Percentiles rank a stretch among this genome's conserved stretches.
Conservation (phyloP, 1,140 invertebrate genomes). For the Ladona fulva region DNA sequence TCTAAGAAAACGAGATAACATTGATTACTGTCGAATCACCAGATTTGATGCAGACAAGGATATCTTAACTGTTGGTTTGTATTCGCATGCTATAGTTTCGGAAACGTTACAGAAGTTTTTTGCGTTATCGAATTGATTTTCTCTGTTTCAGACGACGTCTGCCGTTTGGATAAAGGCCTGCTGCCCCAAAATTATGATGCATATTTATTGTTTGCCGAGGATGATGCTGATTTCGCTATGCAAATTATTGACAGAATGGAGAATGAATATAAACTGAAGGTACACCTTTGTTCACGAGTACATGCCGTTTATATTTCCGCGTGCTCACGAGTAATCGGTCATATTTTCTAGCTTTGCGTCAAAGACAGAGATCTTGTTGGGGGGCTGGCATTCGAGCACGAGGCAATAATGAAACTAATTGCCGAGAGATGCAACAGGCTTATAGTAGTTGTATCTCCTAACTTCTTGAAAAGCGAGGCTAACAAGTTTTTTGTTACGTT, state of each 20-base stretch:
- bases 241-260: conserved; percentile 53
- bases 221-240: conserved; percentile 51
- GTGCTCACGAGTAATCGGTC: conserved; percentile 21
- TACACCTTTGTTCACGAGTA: conserved; percentile 28
- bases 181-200: conserved; percentile 54
- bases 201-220: conserved; percentile 59
- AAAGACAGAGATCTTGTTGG: conserved; percentile 56
- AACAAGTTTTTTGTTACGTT: conserved; percentile 62
- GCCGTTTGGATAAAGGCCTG: conserved; percentile 39
- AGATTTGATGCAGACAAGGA: conserved; percentile 17
- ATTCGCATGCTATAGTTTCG: conserved; percentile 5
- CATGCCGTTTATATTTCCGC: conserved; percentile 13
- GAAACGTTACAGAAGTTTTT: not conserved
- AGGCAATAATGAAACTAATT: conserved; percentile 60
- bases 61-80: conserved; percentile 20
- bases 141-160: conserved; percentile 39
- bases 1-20: conserved; percentile 27
- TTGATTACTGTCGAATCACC: conserved; percentile 21
- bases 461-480: conserved; percentile 55
- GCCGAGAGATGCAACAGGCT: conserved; percentile 59
- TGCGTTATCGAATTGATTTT: not conserved
- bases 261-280: conserved; percentile 48
- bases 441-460: conserved; percentile 60
- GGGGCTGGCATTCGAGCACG: conserved; percentile 54
- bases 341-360: conserved; percentile 47